Conservation (phyloP, 1,140 invertebrate genomes). For the Lasioglossum baleicum region DNA sequence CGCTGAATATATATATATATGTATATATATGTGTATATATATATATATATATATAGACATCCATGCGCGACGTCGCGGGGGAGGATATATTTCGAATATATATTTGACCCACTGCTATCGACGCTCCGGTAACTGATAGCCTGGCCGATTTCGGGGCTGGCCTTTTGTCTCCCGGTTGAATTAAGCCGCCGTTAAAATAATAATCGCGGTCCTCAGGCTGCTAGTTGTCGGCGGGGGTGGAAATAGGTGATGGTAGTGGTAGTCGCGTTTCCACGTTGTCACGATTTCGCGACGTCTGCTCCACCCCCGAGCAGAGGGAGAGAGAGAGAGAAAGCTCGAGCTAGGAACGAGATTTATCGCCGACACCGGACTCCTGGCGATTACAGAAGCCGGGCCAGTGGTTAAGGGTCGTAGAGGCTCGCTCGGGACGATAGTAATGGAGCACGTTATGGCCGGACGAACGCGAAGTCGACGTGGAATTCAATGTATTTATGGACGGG, state of each 20-base stretch:
- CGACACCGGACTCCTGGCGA: background rate
- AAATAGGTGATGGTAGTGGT: no score
- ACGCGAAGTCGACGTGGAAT: background rate
- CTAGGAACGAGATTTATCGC: constrained; percentile 18
- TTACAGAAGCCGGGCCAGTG: background rate
- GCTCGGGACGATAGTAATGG: background rate
- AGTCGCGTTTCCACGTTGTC: constrained; percentile 31
- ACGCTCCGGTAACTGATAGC: constrained; percentile 64
- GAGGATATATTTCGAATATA: constrained; percentile 61
- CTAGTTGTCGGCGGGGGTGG: no score
- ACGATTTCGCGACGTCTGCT: constrained; percentile 11
- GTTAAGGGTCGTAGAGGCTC: background rate
- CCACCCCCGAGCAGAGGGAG: background rate
- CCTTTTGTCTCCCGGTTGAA: constrained; percentile 49
- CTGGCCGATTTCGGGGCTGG: constrained; percentile 44
- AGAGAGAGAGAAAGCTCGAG: background rate
- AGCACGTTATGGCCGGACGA: background rate
- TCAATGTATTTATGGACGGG: constrained; percentile 15
- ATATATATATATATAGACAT: constrained; percentile 3
- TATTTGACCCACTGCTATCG: constrained; percentile 65
- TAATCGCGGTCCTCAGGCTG: constrained; percentile 25
- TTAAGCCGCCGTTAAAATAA: constrained; percentile 63
- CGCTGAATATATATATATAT: background rate
- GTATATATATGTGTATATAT: background rate
- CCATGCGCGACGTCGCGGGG: background rate